These are phyloP conservation scores for Blastobasis adustella DNA, from an alignment of 2,888 invertebrate species.

Conservation along the genomic window DNA sequence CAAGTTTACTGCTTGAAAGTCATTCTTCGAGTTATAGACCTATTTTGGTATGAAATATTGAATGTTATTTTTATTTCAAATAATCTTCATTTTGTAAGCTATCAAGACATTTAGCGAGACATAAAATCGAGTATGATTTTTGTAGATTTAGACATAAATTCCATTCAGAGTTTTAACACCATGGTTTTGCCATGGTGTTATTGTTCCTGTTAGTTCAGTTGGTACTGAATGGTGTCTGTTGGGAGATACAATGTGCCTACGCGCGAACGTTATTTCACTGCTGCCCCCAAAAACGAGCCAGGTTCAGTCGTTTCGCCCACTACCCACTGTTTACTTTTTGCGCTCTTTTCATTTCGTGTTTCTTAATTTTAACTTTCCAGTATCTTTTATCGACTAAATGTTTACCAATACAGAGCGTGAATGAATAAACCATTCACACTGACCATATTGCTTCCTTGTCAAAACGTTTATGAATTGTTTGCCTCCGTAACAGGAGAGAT, in stretches of 20 bases:
- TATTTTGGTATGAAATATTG: no score
- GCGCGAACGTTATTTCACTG: conserved; percentile 16
- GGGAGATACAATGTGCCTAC: conserved; percentile 10
- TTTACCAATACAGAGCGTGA: background rate
- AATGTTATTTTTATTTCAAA: no score
- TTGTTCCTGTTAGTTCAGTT: conserved; percentile 26
- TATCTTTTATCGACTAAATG: background rate
- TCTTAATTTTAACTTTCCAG: background rate
- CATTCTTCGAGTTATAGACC: no score
- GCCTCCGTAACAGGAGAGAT: background rate
- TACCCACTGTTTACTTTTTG: conserved; percentile 17
- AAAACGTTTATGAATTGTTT: background rate
- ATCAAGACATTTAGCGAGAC: no score
- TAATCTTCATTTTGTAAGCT: no score
- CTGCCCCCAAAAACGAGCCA: conserved; percentile 20
- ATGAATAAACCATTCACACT: background rate
- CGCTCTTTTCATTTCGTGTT: conserved; percentile 13
- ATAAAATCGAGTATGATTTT: no score
- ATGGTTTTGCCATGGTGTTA: no score
- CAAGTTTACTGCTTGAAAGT: no score
- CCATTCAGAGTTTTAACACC: no score
- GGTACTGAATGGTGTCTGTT: conserved; percentile 17
- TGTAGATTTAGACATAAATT: no score
- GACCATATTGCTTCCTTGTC: background rate
- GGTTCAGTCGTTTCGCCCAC: conserved; percentile 12